Percentiles rank a stretch among this genome's conserved stretches.
phyloP scores from a whole-genome alignment of 2,113 vertebrate species.

The Xyrauchen texanus region DNA sequence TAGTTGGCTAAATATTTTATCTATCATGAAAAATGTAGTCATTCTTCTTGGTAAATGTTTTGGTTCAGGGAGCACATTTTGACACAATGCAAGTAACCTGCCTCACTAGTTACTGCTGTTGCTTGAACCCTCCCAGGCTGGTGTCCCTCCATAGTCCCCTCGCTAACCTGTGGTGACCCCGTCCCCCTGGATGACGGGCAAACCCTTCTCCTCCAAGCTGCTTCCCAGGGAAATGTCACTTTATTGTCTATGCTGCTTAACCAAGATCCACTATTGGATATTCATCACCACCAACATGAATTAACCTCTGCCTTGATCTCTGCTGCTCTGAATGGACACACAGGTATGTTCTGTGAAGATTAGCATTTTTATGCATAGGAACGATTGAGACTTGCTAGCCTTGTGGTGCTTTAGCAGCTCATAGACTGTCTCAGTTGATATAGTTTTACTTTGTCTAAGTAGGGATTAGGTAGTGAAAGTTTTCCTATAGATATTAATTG shows the following conservation, averaged over 20 bases:
- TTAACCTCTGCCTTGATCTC: conserved; percentile 97
- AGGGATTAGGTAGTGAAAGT: no score
- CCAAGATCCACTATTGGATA: conserved; percentile 89
- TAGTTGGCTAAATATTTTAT: not conserved
- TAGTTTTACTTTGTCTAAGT: no score
- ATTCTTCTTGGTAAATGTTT: conserved; percentile 33
- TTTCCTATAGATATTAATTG: no score
- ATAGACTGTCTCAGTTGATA: not conserved
- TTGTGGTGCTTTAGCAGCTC: not conserved
- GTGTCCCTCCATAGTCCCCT: conserved; percentile 96
- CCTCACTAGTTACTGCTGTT: conserved; percentile 70
- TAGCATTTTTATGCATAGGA: not conserved
- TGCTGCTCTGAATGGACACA: conserved; percentile 97
- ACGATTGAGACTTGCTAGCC: not conserved
- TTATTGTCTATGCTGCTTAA: conserved; percentile 99
- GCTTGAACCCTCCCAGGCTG: conserved; percentile 91
- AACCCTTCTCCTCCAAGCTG: conserved; percentile 98
- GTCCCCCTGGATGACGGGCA: conserved; percentile 98
- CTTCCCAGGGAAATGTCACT: conserved; percentile 99
- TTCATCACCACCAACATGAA: conserved; percentile 84
- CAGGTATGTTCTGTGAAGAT: conserved; percentile 74
- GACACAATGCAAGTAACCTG: not conserved
- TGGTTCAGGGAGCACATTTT: conserved; percentile 39
- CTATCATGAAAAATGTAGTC: not conserved
- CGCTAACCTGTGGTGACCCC: conserved; percentile 92